Evolutionary conservation across 1,140 invertebrate species (phyloP), one percentile per base, ranked within the genome.

Genomic region (Drosophila orena): DNA sequence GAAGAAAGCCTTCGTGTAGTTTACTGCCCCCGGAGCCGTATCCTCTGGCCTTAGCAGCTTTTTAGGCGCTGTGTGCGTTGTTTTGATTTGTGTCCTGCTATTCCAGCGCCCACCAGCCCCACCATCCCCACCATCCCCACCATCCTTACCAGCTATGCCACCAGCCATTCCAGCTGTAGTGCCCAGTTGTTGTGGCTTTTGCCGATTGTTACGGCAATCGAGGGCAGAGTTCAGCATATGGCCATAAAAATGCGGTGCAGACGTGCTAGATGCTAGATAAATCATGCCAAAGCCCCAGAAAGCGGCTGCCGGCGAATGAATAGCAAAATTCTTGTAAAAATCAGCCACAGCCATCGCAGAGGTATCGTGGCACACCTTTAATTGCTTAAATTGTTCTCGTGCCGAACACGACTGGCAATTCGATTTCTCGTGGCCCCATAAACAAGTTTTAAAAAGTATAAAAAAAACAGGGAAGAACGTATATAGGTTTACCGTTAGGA

Each of bases 201-300:
- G 8, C 79, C 77, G 78, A 84, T 79, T 79, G 75, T 52, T 61
- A 27, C 15, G 49, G 30, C 40, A 38, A 37, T 40, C 38, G 27
- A 20, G 22, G 42, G 37, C 30, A 22, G 11, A 14, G 17, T 17
- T 15, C 14, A 83, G 84, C 83, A 89, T 86, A 86, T 79, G 83
- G 83, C 52, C 75, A 76, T 86, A 86, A 88, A 86, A 86, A 81
- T 88, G 81, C 73, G 79, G 83, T 83, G 69, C 81, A 88, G 68
- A 85, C 78, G 69, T 66, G 60, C 47, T 66, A 75, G 69, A 66
- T 81, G 79, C 59, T 65, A 70, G 79, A 85, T 85, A 85, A 85
- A 85, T 85, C 81, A 85, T 81, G 73, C 27, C 40, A 76, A 76
- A 86, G 76, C 70, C 60, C 59, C 59, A 60, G 61, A 52, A 88